These are phyloP conservation scores for Atopsyche davidsoni DNA, from an alignment of 1,140 invertebrate species.

Conservation along the genomic window DNA sequence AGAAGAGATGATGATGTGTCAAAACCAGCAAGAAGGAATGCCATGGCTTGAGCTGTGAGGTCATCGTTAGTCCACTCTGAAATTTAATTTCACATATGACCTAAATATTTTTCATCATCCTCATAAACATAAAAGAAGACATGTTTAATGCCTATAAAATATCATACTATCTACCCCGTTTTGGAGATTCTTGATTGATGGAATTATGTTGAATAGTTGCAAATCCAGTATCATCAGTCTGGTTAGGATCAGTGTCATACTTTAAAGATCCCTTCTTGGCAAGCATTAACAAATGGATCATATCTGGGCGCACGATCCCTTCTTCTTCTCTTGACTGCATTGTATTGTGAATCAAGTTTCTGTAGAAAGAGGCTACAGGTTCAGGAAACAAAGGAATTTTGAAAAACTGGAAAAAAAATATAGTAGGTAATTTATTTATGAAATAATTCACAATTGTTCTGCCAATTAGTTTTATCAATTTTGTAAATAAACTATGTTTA, in stretches of 20 bases:
- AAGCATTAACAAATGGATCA: slow-evolving; percentile 49
- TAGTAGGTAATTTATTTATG: background rate
- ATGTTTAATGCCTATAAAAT: too few species aligned
- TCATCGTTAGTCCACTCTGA: slow-evolving; percentile 39
- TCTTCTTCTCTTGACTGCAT: slow-evolving; percentile 44
- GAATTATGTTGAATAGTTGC: slow-evolving; percentile 22
- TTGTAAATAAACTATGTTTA: background rate
- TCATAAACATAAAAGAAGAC: too few species aligned
- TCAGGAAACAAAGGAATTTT: slow-evolving; percentile 23
- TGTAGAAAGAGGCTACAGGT: slow-evolving; percentile 32
- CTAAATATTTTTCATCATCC: too few species aligned
- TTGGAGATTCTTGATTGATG: slow-evolving; percentile 13
- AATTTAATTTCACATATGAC: too few species aligned
- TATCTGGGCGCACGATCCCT: slow-evolving; percentile 44
- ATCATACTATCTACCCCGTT: slow-evolving; percentile 16
- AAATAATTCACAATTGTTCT: background rate
- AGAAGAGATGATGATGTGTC: slow-evolving; percentile 41
- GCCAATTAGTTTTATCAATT: slow-evolving; percentile 1
- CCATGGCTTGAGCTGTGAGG: slow-evolving; percentile 43
- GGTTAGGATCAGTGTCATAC: slow-evolving; percentile 21
- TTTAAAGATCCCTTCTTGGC: slow-evolving; percentile 32
- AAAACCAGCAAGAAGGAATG: slow-evolving; percentile 49
- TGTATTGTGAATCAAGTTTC: slow-evolving; percentile 40
- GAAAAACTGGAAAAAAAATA: slow-evolving; percentile 24
- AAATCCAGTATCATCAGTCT: slow-evolving; percentile 24